Evolutionary conservation across 2,888 invertebrate genomes (phyloP).

Genomic region (Andricus quercusramuli): DNA sequence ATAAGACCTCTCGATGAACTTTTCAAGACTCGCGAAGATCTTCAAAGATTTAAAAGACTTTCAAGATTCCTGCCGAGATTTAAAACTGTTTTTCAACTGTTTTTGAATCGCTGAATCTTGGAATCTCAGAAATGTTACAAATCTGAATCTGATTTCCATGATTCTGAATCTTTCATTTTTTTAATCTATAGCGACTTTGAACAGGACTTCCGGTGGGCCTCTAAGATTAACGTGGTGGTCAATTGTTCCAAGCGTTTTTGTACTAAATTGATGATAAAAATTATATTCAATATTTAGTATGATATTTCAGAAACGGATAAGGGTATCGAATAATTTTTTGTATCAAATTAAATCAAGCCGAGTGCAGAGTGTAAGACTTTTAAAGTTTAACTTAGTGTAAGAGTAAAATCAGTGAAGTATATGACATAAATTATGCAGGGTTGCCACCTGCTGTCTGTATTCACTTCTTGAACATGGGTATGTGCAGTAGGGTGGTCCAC

Average conservation of each 20-base stretch:
- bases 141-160: too few species aligned
- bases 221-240: too few species aligned
- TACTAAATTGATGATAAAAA: neutral
- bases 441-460: constrained; percentile 25
- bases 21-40: too few species aligned
- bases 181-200: too few species aligned
- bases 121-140: too few species aligned
- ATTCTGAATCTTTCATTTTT: too few species aligned
- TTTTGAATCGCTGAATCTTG: too few species aligned
- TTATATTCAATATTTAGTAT: neutral
- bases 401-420: constrained; percentile 17
- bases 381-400: constrained; percentile 6
- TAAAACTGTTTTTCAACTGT: too few species aligned
- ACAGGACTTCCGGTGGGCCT: too few species aligned
- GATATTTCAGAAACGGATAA: neutral
- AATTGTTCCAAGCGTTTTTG: neutral
- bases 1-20: too few species aligned
- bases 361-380: neutral
- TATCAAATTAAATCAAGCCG: neutral
- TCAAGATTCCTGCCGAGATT: too few species aligned
- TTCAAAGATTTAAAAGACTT: too few species aligned
- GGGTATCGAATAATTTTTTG: neutral
- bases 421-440: neutral
- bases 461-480: neutral
- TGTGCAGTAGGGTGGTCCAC: neutral